A percentile compares a stretch with the other conserved stretches of the same genome.
These are phyloP conservation scores for Microdon myrmicae DNA, from an alignment of 2,888 invertebrate genomes.

Conservation along the genomic window DNA sequence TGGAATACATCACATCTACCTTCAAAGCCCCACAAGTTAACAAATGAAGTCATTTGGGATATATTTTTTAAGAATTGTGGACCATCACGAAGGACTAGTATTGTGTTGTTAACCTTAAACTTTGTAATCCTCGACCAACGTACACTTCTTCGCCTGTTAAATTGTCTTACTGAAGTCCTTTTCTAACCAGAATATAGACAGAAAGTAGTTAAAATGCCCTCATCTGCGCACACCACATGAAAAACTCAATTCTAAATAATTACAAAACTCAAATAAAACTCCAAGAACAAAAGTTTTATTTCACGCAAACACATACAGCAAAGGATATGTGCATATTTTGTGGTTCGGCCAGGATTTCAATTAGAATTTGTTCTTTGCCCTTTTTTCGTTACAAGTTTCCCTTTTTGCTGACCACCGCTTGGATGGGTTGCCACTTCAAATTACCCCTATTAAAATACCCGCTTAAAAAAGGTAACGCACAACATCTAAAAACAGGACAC, in stretches of 20 bases:
- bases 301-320: slow-evolving; percentile 1
- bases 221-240: too few relatives aligned
- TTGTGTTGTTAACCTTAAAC: too few relatives aligned
- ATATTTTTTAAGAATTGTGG: too few relatives aligned
- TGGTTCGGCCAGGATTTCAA: slow-evolving; percentile 44
- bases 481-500: slow-evolving; percentile 3
- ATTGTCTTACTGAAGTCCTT: too few relatives aligned
- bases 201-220: too few relatives aligned
- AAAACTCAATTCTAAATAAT: slow-evolving; percentile 30
- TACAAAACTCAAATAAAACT: slow-evolving; percentile 26
- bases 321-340: slow-evolving; percentile 29
- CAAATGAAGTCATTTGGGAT: too few relatives aligned
- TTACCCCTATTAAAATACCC: slow-evolving; percentile 45
- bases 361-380: slow-evolving; percentile 36
- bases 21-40: too few relatives aligned
- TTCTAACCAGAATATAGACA: too few relatives aligned
- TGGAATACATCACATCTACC: too few relatives aligned
- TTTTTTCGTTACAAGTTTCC: slow-evolving; percentile 36
- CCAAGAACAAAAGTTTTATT: background rate
- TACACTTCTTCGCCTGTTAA: too few relatives aligned
- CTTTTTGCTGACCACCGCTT: slow-evolving; percentile 28
- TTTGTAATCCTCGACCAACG: too few relatives aligned
- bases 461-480: slow-evolving; percentile 16
- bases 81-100: too few relatives aligned
- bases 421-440: slow-evolving; percentile 28